Evolutionary conservation across 2,113 vertebrate species (phyloP).

Genomic region (Neodon shergylaensis): DNA sequence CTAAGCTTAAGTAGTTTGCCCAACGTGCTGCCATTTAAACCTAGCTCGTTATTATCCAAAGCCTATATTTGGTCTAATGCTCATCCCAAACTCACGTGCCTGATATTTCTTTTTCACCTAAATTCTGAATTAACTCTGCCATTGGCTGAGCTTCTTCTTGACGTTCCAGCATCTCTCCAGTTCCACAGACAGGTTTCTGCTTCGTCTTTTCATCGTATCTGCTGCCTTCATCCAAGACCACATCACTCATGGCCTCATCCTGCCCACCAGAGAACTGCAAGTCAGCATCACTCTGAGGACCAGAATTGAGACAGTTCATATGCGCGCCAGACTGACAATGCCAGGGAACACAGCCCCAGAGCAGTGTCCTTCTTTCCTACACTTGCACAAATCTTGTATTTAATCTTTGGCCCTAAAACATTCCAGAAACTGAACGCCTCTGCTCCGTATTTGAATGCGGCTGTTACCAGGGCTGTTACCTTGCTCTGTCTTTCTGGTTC

Average conservation of each 20-base stretch:
- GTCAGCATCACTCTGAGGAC: background rate
- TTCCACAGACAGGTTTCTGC: background rate
- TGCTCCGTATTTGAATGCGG: background rate
- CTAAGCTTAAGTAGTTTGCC: background rate
- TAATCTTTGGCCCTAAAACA: slow-evolving; percentile 20
- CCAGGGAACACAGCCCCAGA: background rate
- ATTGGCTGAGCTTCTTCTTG: background rate
- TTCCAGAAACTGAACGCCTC: background rate
- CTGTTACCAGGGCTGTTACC: background rate
- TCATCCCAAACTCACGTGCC: background rate
- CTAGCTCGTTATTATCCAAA: background rate
- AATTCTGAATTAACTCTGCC: background rate
- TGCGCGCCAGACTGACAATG: background rate
- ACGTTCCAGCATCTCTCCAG: background rate
- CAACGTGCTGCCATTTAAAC: background rate
- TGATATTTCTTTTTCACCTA: background rate
- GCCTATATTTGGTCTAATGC: background rate
- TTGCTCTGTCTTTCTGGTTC: background rate
- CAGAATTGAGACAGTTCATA: background rate
- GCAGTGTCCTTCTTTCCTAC: background rate
- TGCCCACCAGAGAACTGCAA: background rate
- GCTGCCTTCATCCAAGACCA: background rate
- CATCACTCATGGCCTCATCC: accelerated
- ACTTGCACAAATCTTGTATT: background rate
- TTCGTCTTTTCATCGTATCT: background rate